phyloP scores from a whole-genome alignment of 2,888 invertebrate genomes.

The Rotaria sp. region DNA sequence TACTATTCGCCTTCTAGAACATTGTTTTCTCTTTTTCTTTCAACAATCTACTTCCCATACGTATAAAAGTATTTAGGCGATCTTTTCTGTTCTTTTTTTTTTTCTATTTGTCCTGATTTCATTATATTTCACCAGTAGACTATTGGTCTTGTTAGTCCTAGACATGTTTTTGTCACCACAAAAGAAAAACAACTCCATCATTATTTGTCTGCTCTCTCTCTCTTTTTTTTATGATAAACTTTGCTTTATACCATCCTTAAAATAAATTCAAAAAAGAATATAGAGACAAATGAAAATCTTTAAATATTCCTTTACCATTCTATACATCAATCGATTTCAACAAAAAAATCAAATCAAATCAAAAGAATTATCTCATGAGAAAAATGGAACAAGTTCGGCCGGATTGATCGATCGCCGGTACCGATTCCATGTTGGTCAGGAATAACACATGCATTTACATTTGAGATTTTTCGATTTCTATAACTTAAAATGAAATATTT shows the following conservation, averaged over 20 bases:
- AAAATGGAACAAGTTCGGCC: too few species aligned
- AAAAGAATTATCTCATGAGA: too few species aligned
- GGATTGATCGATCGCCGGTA: too few species aligned
- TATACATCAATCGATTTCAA: neutral
- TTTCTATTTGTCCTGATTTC: neutral
- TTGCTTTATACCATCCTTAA: neutral
- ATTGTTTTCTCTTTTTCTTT: neutral
- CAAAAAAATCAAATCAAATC: too few species aligned
- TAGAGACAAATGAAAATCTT: neutral
- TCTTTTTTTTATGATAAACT: neutral
- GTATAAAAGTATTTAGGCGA: neutral
- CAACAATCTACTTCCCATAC: neutral
- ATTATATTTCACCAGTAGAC: constrained; percentile 3
- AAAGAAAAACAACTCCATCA: neutral
- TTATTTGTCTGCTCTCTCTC: neutral
- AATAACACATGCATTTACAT: too few species aligned
- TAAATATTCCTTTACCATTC: neutral
- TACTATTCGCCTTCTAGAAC: constrained; percentile 20
- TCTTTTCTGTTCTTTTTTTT: neutral
- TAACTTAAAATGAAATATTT: too few species aligned
- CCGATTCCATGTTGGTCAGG: too few species aligned
- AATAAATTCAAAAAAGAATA: neutral
- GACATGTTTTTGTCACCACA: neutral
- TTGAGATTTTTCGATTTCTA: too few species aligned
- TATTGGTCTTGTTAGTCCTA: constrained; percentile 19